A percentile compares a stretch with the other conserved stretches of the same genome.
phyloP scores from a whole-genome alignment of 37 sponge, comb jelly and placozoan genomes.

The Aphrocallistes beatrix region DNA sequence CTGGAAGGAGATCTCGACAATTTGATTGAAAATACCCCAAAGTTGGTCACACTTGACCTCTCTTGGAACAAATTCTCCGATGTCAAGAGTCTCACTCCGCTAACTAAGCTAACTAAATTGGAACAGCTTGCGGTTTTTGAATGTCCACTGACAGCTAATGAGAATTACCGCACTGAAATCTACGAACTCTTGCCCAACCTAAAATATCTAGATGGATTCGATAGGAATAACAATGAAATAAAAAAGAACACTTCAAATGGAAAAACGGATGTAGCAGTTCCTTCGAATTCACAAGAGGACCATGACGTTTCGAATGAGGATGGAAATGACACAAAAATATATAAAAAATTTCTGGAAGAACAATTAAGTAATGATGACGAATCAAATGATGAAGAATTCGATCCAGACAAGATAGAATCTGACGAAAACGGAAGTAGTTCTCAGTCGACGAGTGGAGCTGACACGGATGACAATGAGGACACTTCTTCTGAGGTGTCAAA shows the following conservation, averaged over 20 bases:
- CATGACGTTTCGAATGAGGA: neutral
- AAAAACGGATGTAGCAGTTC: neutral
- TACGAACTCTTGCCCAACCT: conserved; percentile 2
- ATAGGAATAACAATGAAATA: neutral
- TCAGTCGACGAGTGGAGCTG: neutral
- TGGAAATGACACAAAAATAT: neutral
- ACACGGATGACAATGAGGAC: neutral
- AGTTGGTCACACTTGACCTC: neutral
- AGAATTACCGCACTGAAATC: neutral
- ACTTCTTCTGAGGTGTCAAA: neutral
- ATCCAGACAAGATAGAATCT: neutral
- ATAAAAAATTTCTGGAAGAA: neutral
- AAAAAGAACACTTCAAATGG: neutral
- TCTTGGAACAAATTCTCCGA: neutral
- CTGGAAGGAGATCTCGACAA: neutral
- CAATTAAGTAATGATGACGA: neutral
- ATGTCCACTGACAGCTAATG: neutral
- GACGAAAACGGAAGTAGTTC: neutral
- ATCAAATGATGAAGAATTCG: neutral
- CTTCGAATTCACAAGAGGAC: neutral
- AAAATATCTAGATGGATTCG: neutral
- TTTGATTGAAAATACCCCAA: neutral
- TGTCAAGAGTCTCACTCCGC: neutral
- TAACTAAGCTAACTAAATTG: neutral
- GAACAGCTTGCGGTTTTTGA: neutral